Evolutionary conservation across 2,797 vertebrate species (phyloP).

Genomic region (Sitta carolinensis): DNA sequence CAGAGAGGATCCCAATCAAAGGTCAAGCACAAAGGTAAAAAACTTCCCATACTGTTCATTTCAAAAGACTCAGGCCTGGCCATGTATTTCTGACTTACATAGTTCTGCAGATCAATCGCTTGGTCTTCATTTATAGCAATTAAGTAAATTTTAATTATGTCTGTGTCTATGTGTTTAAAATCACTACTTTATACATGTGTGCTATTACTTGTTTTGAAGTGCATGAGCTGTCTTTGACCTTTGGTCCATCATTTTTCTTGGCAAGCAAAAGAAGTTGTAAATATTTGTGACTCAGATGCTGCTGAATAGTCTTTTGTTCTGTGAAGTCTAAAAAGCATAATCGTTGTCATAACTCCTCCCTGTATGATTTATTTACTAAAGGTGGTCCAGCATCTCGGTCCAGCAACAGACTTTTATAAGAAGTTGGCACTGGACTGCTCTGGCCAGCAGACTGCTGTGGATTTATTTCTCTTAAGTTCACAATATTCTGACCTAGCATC

Average conservation of each 20-base stretch:
- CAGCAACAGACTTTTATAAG: constrained; percentile 98
- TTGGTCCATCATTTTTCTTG: neutral
- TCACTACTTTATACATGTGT: neutral
- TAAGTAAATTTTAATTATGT: neutral
- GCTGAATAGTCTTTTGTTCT: neutral
- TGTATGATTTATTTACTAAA: constrained; percentile 56
- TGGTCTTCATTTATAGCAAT: neutral
- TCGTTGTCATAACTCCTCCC: neutral
- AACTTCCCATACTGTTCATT: neutral
- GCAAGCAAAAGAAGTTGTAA: neutral
- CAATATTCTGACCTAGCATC: constrained; percentile 96
- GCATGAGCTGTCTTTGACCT: neutral
- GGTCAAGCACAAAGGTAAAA: constrained; percentile 92
- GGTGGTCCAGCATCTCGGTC: constrained; percentile 94
- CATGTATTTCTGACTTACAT: neutral
- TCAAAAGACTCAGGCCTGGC: neutral
- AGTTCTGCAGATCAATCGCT: neutral
- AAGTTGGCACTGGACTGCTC: constrained; percentile 98
- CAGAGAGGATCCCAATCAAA: constrained; percentile 95
- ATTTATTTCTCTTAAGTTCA: constrained; percentile 95
- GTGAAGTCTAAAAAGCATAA: neutral
- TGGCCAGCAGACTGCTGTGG: constrained; percentile 94
- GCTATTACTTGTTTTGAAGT: neutral
- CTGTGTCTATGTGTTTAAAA: neutral
- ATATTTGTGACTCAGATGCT: neutral